Conservation (phyloP, 2,113 vertebrate genomes). For the Irena cyanogastra region DNA sequence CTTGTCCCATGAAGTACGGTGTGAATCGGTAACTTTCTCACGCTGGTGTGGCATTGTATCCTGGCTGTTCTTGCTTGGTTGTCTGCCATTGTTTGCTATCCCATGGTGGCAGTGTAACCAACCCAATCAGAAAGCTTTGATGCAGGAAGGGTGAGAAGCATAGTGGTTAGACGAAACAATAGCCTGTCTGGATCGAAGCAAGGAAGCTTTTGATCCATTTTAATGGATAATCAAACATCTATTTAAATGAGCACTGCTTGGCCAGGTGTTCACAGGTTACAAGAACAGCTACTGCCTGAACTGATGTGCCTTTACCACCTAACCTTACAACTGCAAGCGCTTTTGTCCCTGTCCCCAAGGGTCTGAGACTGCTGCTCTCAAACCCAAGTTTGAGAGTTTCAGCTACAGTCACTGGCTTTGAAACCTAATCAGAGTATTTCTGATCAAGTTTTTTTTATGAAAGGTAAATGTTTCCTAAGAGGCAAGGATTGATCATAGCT, state of each 20-base stretch:
- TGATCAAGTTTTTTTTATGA: background rate
- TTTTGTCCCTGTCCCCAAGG: background rate
- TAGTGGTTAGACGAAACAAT: conserved; percentile 14
- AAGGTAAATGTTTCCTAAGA: background rate
- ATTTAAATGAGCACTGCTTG: background rate
- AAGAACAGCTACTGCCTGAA: background rate
- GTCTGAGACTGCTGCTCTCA: background rate
- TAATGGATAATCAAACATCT: background rate
- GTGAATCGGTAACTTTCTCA: conserved; percentile 77
- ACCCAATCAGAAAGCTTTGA: conserved; percentile 60
- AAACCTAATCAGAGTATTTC: background rate
- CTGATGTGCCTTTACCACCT: background rate
- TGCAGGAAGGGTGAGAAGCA: conserved; percentile 42
- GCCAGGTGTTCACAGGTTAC: background rate
- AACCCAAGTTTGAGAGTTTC: background rate
- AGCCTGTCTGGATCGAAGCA: background rate
- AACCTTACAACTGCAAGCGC: background rate
- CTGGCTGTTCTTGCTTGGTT: conserved; percentile 69
- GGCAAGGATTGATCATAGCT: background rate
- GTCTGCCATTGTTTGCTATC: conserved; percentile 74
- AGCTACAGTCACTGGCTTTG: background rate
- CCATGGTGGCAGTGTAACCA: conserved; percentile 73
- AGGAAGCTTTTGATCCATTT: background rate
- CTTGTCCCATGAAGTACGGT: conserved; percentile 1
- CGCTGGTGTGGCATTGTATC: conserved; percentile 70